phyloP scores from a whole-genome alignment of 2,888 invertebrate genomes.

The Himalopsyche tibetana region DNA sequence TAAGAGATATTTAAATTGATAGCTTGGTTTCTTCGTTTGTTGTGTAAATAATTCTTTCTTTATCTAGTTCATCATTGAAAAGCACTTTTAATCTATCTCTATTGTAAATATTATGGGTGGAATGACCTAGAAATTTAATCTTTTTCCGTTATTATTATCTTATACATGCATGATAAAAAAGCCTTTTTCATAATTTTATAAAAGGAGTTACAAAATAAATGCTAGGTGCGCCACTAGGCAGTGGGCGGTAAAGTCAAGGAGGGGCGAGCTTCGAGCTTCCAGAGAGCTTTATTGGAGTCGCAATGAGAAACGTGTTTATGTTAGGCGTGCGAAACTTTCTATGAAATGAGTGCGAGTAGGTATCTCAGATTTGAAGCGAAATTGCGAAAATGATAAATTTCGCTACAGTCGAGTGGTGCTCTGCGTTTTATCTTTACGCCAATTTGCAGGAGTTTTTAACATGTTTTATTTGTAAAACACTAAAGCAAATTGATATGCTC shows the following conservation, averaged over 20 bases:
- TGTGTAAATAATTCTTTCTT: too few species aligned
- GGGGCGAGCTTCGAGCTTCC: neutral
- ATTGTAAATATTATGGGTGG: too few species aligned
- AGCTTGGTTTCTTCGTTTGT: too few species aligned
- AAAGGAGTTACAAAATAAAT: neutral
- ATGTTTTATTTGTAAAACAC: neutral
- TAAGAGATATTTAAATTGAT: too few species aligned
- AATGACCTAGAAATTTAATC: too few species aligned
- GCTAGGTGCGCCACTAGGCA: neutral
- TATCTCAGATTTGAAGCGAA: conserved; percentile 34
- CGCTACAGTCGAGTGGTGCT: conserved; percentile 21
- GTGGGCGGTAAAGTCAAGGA: conserved; percentile 7
- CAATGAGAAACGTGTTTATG: conserved; percentile 46
- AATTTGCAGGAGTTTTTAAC: neutral
- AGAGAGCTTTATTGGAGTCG: conserved; percentile 41
- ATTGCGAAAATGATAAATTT: conserved; percentile 34
- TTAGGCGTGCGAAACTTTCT: conserved; percentile 41
- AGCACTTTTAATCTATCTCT: too few species aligned
- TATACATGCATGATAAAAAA: too few species aligned
- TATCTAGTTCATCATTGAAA: too few species aligned
- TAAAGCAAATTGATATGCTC: too few species aligned
- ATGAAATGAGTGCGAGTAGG: conserved; percentile 33
- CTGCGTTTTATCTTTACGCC: conserved; percentile 11
- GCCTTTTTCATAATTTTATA: too few species aligned
- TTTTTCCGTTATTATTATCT: too few species aligned